These are phyloP conservation scores for Asteroscopus sphinx DNA, from an alignment of 2,888 invertebrate species.

Conservation along the genomic window DNA sequence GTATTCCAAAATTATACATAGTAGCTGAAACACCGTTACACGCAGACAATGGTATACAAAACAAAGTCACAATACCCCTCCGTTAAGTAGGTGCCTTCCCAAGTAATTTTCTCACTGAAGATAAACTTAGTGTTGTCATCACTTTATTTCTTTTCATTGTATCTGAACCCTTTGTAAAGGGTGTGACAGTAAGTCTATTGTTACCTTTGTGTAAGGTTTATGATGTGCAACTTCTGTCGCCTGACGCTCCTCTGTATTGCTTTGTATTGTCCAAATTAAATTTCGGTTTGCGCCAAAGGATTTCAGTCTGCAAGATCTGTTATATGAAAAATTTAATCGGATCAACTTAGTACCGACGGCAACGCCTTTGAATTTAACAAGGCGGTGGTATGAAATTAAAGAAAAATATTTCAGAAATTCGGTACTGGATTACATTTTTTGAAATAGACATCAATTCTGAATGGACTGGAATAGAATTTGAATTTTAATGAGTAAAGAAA, in stretches of 20 bases:
- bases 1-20: constrained; percentile 57
- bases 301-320: constrained; percentile 25
- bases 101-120: constrained; percentile 67
- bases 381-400: constrained; percentile 3
- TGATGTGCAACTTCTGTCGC: constrained; percentile 73
- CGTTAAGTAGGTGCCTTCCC: constrained; percentile 57
- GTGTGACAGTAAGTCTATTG: constrained; percentile 67
- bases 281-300: constrained; percentile 46
- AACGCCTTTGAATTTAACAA: constrained; percentile 9
- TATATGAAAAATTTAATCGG: constrained; percentile 30
- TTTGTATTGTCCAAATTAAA: constrained; percentile 62
- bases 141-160: constrained; percentile 76
- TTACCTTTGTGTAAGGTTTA: constrained; percentile 75
- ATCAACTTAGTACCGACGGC: constrained; percentile 7
- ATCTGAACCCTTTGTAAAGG: constrained; percentile 72
- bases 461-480: constrained; percentile 21
- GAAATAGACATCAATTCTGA: constrained; percentile 1
- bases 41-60: constrained; percentile 61
- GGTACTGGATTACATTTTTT: background rate
- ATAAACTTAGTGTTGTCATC: constrained; percentile 69
- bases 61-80: constrained; percentile 60
- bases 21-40: constrained; percentile 41
- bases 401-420: constrained; percentile 7
- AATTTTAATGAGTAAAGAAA: constrained; percentile 19
- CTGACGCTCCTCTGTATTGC: constrained; percentile 51